Evolutionary conservation across 2,888 invertebrate genomes (phyloP), one percentile per base, ranked within the genome.

Genomic region (Dynastes tityus): DNA sequence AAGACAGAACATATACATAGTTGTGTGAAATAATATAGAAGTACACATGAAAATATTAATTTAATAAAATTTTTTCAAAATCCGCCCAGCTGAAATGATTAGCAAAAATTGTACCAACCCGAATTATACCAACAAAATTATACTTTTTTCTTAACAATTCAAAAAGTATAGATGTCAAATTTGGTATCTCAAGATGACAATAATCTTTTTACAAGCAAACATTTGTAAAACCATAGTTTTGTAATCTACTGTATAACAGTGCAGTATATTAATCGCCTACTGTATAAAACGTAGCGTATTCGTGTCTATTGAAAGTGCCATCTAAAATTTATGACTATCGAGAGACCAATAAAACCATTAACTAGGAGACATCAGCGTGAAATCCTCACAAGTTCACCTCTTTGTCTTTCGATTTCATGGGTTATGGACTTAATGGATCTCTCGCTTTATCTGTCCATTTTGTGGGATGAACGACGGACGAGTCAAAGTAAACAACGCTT

Each of bases 321-420:
- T 73, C 40, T 58, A 73, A 58, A 58, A 58, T 73, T 73, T 73
- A 73, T 40, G 58, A 73, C 40, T 61, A 73, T 37, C 58, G 5
- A 16, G 40, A 16, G 37, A 73, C 61, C 73, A 73, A 73, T 73
- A 73, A 73, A 58, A 73, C 73, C 58, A 73, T 73, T 73, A 73
- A 73, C 61, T 55, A 37, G 71, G 58, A 73, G 73, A 58, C 73
- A 58, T 73, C 73, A 73, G 58, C 22, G 37, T 40, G 58, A 58
- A 73, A 73, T 58, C 58, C 22, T 22, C 40, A 73, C 73, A 22
- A 73, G 9, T 58, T 73, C 40, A 27, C 70, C 9, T 73, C 73
- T 73, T 73, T 73, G 73, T 73, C 73, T 73, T 73, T 58, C 71
- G 71, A 73, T 58, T 73, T 73, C 73, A 58, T 73, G 58, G 58